Base-by-base conservation (phyloP, 2,888 invertebrate genomes). In the Apoda limacodes region DNA sequence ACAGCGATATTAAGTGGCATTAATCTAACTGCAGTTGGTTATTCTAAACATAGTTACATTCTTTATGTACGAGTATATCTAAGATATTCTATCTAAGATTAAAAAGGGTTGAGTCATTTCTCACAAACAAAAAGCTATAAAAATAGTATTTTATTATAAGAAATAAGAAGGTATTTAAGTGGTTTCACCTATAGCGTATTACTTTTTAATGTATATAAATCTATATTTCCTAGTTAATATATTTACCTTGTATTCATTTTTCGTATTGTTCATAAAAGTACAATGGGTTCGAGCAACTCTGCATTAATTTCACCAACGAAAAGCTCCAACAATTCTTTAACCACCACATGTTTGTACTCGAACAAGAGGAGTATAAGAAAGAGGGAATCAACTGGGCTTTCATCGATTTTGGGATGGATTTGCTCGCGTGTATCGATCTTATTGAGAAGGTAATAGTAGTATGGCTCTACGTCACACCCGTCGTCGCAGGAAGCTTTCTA, bases 231-330 rank as follows among this genome's bases (percentile, higher is more conserved):
- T n/a, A n/a, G n/a, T n/a, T n/a, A n/a, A n/a, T 50, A 55, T 52
- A 52, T 52, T 45, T 50, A 45, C 50, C 48, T 36, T 50, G 50
- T 45, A 57, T 52, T 59, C 51, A 66, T 52, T 46, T 48, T 55
- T 60, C 63, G 55, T 66, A 55, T 67, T 69, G 47, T 68, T 61
- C 54, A 55, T 55, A 72, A 67, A 82, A 92, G 91, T 91, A 63
- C 87, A 96, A 96, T 87, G 93, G 95, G 81, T 96, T 95, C 86
- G 95, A 96, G 85, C 96, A 96, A 86, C 87, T 96, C 72, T 96
- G 95, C 86, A 96, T 96, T 88, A 96, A 96, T 87, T 96, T 96
- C 86, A 96, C 95, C 82, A 96, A 96, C 80, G 95, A 96, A 85
- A 93, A 95, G 82, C 87, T 96, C 62, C 96, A 97, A 84, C 96